Evolutionary conservation across 2,888 invertebrate genomes (phyloP).

Genomic region (Aelia acuminata): DNA sequence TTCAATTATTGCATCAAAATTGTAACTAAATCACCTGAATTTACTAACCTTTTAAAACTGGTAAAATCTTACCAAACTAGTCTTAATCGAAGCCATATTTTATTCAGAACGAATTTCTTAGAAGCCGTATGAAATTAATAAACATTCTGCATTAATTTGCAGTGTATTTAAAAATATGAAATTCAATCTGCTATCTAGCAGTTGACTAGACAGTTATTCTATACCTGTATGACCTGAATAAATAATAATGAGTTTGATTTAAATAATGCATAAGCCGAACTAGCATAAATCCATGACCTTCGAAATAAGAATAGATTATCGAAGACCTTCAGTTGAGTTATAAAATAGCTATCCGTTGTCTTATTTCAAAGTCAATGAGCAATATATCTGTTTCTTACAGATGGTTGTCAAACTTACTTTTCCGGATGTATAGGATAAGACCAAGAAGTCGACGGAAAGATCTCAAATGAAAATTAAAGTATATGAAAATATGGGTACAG

Average conservation of each 20-base stretch:
- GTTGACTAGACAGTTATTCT: neutral
- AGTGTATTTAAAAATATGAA: neutral
- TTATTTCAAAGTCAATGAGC: neutral
- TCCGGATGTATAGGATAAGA: neutral
- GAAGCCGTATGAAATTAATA: no score
- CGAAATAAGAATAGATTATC: neutral
- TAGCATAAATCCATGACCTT: neutral
- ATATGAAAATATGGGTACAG: no score
- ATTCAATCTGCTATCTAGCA: neutral
- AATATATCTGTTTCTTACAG: no score
- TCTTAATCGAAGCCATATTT: no score
- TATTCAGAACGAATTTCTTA: no score
- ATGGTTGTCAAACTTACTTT: no score
- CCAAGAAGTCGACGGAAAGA: neutral
- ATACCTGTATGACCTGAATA: neutral
- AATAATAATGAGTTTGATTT: neutral
- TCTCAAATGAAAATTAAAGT: no score
- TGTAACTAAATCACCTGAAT: no score
- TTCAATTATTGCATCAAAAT: no score
- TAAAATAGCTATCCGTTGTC: neutral
- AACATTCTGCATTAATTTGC: neutral
- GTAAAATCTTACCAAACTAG: no score
- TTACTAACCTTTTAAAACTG: no score
- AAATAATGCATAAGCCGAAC: neutral
- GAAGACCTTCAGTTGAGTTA: neutral